phyloP scores from a whole-genome alignment of 2,113 vertebrate genomes.

The Percina caprodes region DNA sequence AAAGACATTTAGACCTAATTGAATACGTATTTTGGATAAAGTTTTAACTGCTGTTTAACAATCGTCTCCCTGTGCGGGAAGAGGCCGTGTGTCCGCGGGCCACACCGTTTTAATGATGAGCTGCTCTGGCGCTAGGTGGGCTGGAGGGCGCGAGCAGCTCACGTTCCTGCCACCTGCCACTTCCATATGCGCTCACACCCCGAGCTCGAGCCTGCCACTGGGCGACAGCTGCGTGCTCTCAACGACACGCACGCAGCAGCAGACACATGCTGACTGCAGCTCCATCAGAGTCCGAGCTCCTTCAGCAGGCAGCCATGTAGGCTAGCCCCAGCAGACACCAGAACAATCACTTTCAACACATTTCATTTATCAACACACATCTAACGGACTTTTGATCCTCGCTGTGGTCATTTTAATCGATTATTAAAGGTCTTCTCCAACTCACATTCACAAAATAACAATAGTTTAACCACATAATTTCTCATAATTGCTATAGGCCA shows the following conservation, averaged over 20 bases:
- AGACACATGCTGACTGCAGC: background rate
- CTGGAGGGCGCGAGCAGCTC: constrained; percentile 69
- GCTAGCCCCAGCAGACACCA: background rate
- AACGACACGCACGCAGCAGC: constrained; percentile 20
- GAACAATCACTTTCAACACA: too few relatives aligned
- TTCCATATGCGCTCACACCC: constrained; percentile 72
- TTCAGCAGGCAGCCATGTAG: background rate
- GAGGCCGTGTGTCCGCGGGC: constrained; percentile 17
- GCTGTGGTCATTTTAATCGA: too few relatives aligned
- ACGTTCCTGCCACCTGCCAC: constrained; percentile 75
- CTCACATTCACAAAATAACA: background rate
- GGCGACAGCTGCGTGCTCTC: constrained; percentile 62
- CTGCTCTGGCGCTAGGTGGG: constrained; percentile 65
- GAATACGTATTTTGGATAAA: background rate
- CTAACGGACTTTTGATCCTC: too few relatives aligned
- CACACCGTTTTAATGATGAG: constrained; percentile 5
- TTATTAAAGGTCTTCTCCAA: background rate
- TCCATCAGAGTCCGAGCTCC: constrained; percentile 1
- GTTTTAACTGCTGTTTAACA: background rate
- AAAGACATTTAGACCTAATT: too few relatives aligned
- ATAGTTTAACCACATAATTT: too few relatives aligned
- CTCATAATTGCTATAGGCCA: background rate
- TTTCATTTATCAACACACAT: background rate
- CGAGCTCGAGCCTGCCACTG: constrained; percentile 33
- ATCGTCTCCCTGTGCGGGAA: constrained; percentile 19